Base-by-base conservation (phyloP, 2,113 vertebrate species). In the Pelmatolapia mariae region DNA sequence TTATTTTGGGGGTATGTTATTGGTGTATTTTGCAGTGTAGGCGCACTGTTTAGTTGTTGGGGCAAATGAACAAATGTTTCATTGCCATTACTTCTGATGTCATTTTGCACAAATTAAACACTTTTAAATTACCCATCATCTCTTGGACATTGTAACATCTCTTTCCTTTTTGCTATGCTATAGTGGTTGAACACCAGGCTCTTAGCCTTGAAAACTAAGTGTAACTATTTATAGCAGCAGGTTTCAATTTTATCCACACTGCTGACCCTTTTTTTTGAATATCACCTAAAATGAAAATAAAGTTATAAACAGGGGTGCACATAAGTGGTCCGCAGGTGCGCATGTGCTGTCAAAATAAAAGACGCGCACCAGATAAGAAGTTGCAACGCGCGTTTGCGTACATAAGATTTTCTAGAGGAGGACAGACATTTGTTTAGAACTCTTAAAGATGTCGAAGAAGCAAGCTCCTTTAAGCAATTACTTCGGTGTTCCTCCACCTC, bases 321-420 rank as follows among this genome's bases (percentile, higher is more conserved):
- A 57, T 15, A 57, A 26, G 54, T 15, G 56, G 24, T 31, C 26
- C 3, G 8, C 57, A 61, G 26, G 26, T 18, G 26, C 1, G 1
- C 15, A 61, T 0, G 5, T 0, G 15, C 15, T 61, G 57, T 61
- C 15, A 31, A 61, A 31, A 61, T 61, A 31, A 31, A 0, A 61
- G 26, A 31, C 2, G 1, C 1, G 3, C 57, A 18, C 57, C 8
- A 33, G 57, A 61, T 61, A 61, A 31, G 26, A 31, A 59, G 26
- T 31, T 59, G 56, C 2, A 18, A 61, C 0, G 5, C 3, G 0
- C 0, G 1, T 61, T 31, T 61, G 26, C 8, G 1, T 61, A 10
- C 57, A 16, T 18, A 61, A 6, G 15, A 59, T 10, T 59, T 57
- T 59, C 56, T 31, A 1, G 26, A 59, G 8, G 56, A 59, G 26